Evolutionary conservation across 2,113 vertebrate species (phyloP), one percentile per base, ranked within the genome.

Genomic region (Plotosus lineatus): DNA sequence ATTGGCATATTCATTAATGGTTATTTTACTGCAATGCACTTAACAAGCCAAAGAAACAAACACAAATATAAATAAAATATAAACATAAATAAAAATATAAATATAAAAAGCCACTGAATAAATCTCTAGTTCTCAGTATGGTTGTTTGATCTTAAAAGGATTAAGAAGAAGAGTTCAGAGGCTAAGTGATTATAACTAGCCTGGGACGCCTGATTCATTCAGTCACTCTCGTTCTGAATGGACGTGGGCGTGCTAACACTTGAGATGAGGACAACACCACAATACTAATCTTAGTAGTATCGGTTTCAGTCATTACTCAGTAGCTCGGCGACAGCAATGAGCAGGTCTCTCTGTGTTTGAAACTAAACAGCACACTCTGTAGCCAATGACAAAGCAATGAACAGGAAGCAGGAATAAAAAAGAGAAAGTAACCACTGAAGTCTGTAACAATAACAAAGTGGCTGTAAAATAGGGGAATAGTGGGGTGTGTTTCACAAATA

Each of bases 221-320:
- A 86, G 42, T 36, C 36, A 75, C 55, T 84, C 4, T 14, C n/a
- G 9, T 66, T 84, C 10, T 86, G 82, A 86, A 86, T 82, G 76
- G 79, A 63, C 4, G 71, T 75, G 58, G 75, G 51, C 40, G 76
- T 69, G 42, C 55, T 53, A 28, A 28, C 56, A 53, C 60, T 77
- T 58, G 0, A 79, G 28, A 42, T 3, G n/a, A 76, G 66, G 31
- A 33, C 17, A 36, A 78, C 74, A 78, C 75, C 83, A 44, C 79
- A 75, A 71, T 23, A 76, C 77, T 84, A 77, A 86, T 86, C 58
- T 79, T 66, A 77, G 65, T 86, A 84, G 85, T 86, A 84, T 84
- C 80, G 28, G 72, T 86, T 82, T 86, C 31, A 82, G n/a, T 84
- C 40, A 79, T 61, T 31, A 61, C 40, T 17, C 74, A 38, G 68